A percentile compares a stretch with the other conserved stretches of the same genome.
phyloP scores from a whole-genome alignment of 2,113 vertebrate genomes.

The Rhinichthys klamathensis region DNA sequence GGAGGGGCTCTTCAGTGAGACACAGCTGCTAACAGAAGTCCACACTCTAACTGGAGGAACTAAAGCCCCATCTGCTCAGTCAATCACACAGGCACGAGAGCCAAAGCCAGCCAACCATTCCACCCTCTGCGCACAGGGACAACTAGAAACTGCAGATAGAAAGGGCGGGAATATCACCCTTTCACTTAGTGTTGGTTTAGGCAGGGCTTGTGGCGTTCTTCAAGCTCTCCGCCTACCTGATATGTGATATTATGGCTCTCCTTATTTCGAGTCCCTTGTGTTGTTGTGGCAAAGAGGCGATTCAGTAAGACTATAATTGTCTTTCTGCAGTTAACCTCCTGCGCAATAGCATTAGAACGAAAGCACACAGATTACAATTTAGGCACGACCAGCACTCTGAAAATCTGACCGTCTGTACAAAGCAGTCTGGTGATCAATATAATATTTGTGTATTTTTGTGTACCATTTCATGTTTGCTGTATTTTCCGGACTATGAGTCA shows the following conservation, averaged over 20 bases:
- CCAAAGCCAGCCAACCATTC: constrained; percentile 49
- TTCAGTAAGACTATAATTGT: constrained; percentile 78
- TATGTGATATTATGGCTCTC: constrained; percentile 50
- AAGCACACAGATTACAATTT: constrained; percentile 73
- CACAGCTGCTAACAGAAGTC: constrained; percentile 44
- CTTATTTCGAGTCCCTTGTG: constrained; percentile 66
- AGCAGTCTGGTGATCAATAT: no score
- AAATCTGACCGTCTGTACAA: no score
- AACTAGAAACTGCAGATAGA: neutral
- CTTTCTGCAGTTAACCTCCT: constrained; percentile 72
- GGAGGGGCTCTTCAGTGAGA: constrained; percentile 16
- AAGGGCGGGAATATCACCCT: neutral
- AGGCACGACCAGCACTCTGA: constrained; percentile 61
- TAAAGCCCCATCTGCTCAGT: constrained; percentile 60
- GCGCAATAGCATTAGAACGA: constrained; percentile 70
- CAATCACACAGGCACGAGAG: constrained; percentile 57
- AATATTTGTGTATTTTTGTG: no score
- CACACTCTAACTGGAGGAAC: constrained; percentile 33
- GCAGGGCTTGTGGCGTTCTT: constrained; percentile 51
- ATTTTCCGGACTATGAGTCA: no score
- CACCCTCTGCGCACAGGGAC: neutral
- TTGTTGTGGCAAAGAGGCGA: constrained; percentile 75
- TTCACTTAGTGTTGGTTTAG: neutral
- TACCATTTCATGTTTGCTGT: no score
- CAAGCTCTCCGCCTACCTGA: constrained; percentile 64